Evolutionary conservation across 2,113 vertebrate genomes (phyloP), one percentile per base, ranked within the genome.

Genomic region (Heterocephalus glaber): DNA sequence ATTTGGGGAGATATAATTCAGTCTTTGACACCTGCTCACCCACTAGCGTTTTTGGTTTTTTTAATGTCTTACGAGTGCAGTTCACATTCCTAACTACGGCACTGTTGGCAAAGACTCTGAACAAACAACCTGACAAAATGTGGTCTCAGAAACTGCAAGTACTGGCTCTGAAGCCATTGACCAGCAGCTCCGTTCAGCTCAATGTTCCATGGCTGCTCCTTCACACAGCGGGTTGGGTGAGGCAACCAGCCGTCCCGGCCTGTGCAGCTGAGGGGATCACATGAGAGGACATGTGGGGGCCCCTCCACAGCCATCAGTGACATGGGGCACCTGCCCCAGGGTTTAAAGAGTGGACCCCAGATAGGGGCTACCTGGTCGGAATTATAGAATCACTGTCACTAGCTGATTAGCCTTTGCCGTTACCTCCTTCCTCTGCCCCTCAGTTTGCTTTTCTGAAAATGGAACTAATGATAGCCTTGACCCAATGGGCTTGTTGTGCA

Each of bases 191-290:
- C 56, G 26, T 79, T 38, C 24, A 49, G 30, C 24, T 14, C 52
- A 1, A 1, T 17, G 2, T 49, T 52, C 16, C 35, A 4, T 4
- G 9, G 41, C 35, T 3, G 17, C 49, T 41, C 26, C 61, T 26
- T 56, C 24, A 22, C 2, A 26, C 56, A 16, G 7, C 54, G 33
- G 28, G 61, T 28, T 26, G 38, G 41, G 22, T 61, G 16, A 52
- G 5, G 12, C 12, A 10, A 17, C 19, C 4, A 4, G 10, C n/a
- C 3, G 2, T 20, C 24, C 3, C 26, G 47, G 9, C 38, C 63
- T 58, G 47, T 89, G 30, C 3, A 19, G 66, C 68, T n/a, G 33
- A 52, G 33, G 22, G 17, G 11, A n/a, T 2, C 2, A 20, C 1
- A 19, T 33, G 41, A 77, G 26, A 41, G 14, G 16, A 44, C 38